phyloP scores from a whole-genome alignment of 2,888 invertebrate genomes.

The Trisateles emortualis region DNA sequence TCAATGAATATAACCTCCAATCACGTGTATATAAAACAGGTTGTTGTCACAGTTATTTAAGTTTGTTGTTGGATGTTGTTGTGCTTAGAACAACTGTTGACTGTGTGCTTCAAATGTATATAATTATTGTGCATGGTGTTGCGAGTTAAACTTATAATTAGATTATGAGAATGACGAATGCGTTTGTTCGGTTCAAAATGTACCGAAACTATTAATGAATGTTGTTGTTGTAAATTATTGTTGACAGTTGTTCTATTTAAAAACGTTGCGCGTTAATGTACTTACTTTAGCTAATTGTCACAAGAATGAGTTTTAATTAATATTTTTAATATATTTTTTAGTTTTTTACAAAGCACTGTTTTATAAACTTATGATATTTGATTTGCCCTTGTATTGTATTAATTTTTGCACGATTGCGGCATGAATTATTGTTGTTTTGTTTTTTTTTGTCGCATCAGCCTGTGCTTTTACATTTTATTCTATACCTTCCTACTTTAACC shows the following conservation, averaged over 20 bases:
- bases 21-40: conserved; percentile 48
- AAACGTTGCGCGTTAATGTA: conserved; percentile 8
- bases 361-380: conserved; percentile 10
- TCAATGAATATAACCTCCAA: conserved; percentile 27
- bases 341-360: conserved; percentile 10
- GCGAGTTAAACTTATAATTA: too few relatives aligned
- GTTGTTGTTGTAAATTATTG: background rate
- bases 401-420: conserved; percentile 4
- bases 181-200: too few relatives aligned
- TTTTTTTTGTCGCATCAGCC: background rate
- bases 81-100: conserved; percentile 12
- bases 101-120: background rate
- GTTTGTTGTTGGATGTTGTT: conserved; percentile 38
- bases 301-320: background rate
- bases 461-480: conserved; percentile 1
- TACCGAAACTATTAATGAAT: too few relatives aligned
- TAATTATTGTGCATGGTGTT: too few relatives aligned
- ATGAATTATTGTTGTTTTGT: conserved; percentile 5
- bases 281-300: conserved; percentile 2
- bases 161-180: too few relatives aligned
- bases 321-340: background rate
- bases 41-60: conserved; percentile 54
- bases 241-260: conserved; percentile 4
- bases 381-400: conserved; percentile 4
- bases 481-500: background rate